Evolutionary conservation across 1,140 invertebrate species (phyloP).

Genomic region (Ectropis grisescens): DNA sequence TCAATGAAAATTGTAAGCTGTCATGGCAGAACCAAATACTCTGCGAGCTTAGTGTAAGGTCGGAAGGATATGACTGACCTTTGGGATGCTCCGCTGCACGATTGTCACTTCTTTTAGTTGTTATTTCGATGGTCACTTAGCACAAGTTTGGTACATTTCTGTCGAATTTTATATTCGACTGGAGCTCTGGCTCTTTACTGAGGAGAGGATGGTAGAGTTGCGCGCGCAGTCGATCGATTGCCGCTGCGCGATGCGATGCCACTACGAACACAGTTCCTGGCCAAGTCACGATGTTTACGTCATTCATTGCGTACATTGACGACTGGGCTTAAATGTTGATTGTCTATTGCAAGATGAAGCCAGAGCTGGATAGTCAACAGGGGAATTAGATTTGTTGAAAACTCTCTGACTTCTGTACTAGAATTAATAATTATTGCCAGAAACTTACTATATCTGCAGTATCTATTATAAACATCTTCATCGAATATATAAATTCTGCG

Average conservation of each 20-base stretch:
- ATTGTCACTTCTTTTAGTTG: slow-evolving; percentile 1
- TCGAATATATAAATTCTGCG: too few relatives aligned
- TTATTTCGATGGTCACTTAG: slow-evolving; percentile 33
- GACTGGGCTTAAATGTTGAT: slow-evolving; percentile 24
- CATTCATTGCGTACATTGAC: slow-evolving; percentile 61
- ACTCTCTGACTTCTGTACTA: too few relatives aligned
- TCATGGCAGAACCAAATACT: not conserved
- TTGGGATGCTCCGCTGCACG: slow-evolving; percentile 5
- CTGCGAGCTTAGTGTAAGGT: too few relatives aligned
- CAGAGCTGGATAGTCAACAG: too few relatives aligned
- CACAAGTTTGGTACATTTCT: slow-evolving; percentile 59
- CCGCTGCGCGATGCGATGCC: slow-evolving; percentile 47
- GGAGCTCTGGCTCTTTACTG: slow-evolving; percentile 33
- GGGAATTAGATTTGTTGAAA: too few relatives aligned
- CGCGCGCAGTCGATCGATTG: slow-evolving; percentile 64
- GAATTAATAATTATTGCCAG: too few relatives aligned
- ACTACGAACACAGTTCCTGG: slow-evolving; percentile 26
- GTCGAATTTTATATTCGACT: slow-evolving; percentile 49
- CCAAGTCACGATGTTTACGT: slow-evolving; percentile 52
- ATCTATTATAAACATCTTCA: too few relatives aligned
- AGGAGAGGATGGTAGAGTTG: slow-evolving; percentile 45
- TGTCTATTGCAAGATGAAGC: too few relatives aligned
- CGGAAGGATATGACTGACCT: slow-evolving; percentile 7
- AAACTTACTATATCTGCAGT: too few relatives aligned
- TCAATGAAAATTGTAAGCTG: not conserved